Percentiles rank a stretch among this genome's conserved stretches.
Conservation (phyloP, 1,140 invertebrate species). For the Drosophila santomea region DNA sequence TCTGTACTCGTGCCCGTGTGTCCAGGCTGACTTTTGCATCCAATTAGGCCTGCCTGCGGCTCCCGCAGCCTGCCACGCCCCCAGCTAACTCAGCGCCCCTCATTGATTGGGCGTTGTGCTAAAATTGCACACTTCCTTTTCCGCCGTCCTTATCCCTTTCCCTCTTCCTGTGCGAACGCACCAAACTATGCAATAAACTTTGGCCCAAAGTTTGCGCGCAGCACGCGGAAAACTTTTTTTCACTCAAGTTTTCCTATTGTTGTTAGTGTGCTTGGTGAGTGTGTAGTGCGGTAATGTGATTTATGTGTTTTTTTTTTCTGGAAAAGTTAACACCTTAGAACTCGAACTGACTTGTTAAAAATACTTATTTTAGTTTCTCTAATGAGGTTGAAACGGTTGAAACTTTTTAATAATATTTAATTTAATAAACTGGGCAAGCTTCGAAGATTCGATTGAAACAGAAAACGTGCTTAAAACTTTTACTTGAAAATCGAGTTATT, state of each 20-base stretch:
- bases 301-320: constrained; percentile 21
- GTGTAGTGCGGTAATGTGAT: constrained; percentile 17
- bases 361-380: neutral
- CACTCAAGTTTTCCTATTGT: constrained; percentile 23
- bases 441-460: neutral
- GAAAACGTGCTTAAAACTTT: neutral
- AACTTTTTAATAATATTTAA: neutral
- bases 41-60: constrained; percentile 62
- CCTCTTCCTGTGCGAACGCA: constrained; percentile 6
- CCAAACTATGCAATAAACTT: constrained; percentile 60
- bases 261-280: constrained; percentile 7
- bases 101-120: constrained; percentile 61
- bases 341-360: constrained; percentile 6
- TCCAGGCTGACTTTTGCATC: constrained; percentile 51
- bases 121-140: constrained; percentile 58
- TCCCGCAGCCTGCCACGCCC: constrained; percentile 4
- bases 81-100: neutral
- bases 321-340: constrained; percentile 25
- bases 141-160: neutral
- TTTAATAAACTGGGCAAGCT: constrained; percentile 7
- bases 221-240: constrained; percentile 50
- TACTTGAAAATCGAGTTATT: neutral
- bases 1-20: constrained; percentile 12
- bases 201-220: constrained; percentile 41
- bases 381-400: neutral